A percentile compares a stretch with the other conserved stretches of the same genome.
Evolutionary conservation across 2,113 vertebrate genomes (phyloP).

Genomic region (Alligator mississippiensis): DNA sequence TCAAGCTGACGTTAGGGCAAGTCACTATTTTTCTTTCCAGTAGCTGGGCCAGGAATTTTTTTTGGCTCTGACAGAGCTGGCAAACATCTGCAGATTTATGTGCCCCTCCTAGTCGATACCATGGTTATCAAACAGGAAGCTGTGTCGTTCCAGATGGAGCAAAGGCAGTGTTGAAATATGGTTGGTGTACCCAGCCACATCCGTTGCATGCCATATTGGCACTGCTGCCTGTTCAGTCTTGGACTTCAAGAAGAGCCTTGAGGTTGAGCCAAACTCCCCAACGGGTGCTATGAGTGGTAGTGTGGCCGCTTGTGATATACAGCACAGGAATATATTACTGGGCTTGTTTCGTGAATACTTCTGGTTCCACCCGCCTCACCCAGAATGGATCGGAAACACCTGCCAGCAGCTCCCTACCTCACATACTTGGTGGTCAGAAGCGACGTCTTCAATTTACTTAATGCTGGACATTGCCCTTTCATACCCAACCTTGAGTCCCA

Average conservation of each 20-base stretch:
- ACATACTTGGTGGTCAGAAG: background rate
- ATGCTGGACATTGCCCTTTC: background rate
- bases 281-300: background rate
- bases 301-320: background rate
- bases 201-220: background rate
- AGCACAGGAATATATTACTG: background rate
- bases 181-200: background rate
- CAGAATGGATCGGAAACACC: background rate
- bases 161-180: background rate
- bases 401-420: background rate
- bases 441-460: background rate
- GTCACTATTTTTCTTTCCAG: constrained; percentile 33
- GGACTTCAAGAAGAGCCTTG: background rate
- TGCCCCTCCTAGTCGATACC: constrained; percentile 25
- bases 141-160: constrained; percentile 1
- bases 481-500: background rate
- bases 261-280: background rate
- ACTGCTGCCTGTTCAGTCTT: background rate
- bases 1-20: constrained; percentile 43
- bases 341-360: background rate
- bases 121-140: background rate
- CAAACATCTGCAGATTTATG: background rate
- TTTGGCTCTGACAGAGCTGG: constrained; percentile 37
- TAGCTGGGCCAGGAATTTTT: constrained; percentile 15
- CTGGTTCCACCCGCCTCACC: background rate